phyloP scores from a whole-genome alignment of 1,140 invertebrate genomes.

The Drosophila parabipectinata region DNA sequence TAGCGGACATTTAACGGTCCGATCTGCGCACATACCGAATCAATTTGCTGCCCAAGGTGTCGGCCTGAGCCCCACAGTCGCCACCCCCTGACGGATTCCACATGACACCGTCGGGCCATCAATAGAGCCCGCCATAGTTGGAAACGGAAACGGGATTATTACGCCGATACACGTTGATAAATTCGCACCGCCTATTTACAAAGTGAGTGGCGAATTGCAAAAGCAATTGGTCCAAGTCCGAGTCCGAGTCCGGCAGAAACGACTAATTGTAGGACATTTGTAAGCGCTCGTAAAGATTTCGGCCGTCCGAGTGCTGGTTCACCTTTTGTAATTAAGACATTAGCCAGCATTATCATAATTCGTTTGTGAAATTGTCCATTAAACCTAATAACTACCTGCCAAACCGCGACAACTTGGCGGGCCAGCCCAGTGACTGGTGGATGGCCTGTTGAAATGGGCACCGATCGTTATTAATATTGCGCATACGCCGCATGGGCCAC shows the following conservation, averaged over 20 bases:
- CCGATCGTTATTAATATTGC: slow-evolving; percentile 14
- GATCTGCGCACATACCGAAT: slow-evolving; percentile 24
- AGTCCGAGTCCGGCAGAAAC: slow-evolving; percentile 16
- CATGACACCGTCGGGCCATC: not conserved
- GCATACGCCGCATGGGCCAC: slow-evolving; percentile 1
- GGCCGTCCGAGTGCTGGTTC: slow-evolving; percentile 26
- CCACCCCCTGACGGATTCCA: slow-evolving; percentile 6
- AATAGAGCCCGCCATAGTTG: slow-evolving; percentile 21
- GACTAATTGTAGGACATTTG: slow-evolving; percentile 56
- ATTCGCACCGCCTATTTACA: slow-evolving; percentile 33
- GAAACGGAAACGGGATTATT: slow-evolving; percentile 35
- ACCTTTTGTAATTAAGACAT: slow-evolving; percentile 56
- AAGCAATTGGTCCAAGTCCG: slow-evolving; percentile 17
- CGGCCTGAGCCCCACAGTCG: slow-evolving; percentile 8
- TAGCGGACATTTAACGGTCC: slow-evolving; percentile 43
- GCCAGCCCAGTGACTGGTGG: slow-evolving; percentile 4
- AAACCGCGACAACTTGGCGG: slow-evolving; percentile 39
- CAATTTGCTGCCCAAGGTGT: slow-evolving; percentile 36
- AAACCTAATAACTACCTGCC: slow-evolving; percentile 45
- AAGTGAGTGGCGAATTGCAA: slow-evolving; percentile 45
- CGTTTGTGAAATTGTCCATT: slow-evolving; percentile 61
- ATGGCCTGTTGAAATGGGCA: slow-evolving; percentile 22
- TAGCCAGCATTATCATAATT: slow-evolving; percentile 57
- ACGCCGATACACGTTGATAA: slow-evolving; percentile 18
- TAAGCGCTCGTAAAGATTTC: slow-evolving; percentile 44